phyloP scores from a whole-genome alignment of 2,888 invertebrate species.

The Amiota minor region DNA sequence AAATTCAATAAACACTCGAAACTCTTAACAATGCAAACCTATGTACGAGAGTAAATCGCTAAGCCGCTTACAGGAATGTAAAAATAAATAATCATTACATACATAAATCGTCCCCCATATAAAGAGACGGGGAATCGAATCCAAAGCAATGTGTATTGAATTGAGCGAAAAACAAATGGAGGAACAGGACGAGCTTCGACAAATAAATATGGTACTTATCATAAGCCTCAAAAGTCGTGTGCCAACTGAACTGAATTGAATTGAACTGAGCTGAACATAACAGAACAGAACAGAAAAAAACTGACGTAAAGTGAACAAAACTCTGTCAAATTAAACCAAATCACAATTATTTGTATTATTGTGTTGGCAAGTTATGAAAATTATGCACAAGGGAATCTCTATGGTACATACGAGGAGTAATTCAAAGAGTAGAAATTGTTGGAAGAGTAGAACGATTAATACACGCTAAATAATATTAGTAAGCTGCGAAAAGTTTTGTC shows the following conservation, averaged over 20 bases:
- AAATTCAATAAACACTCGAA: too few species aligned
- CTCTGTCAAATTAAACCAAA: background rate
- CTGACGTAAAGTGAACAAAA: background rate
- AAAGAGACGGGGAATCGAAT: too few species aligned
- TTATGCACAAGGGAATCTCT: background rate
- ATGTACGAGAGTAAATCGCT: too few species aligned
- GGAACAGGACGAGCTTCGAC: background rate
- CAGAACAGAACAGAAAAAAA: too few species aligned
- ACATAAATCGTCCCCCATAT: too few species aligned
- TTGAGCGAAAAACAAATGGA: background rate
- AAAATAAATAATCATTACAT: too few species aligned
- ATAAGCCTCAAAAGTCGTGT: background rate
- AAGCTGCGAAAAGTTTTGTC: constrained; percentile 53
- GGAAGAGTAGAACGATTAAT: constrained; percentile 44
- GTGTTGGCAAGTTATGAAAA: background rate
- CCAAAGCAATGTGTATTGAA: too few species aligned
- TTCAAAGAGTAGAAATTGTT: background rate
- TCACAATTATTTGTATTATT: background rate
- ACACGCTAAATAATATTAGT: constrained; percentile 58
- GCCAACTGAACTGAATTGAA: too few species aligned
- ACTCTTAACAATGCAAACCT: too few species aligned
- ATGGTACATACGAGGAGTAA: background rate
- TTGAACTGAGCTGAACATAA: too few species aligned
- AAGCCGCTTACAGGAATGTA: too few species aligned
- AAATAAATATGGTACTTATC: constrained; percentile 34